Evolutionary conservation across 1,140 invertebrate genomes (phyloP).

Genomic region (Aphidius gifuensis): DNA sequence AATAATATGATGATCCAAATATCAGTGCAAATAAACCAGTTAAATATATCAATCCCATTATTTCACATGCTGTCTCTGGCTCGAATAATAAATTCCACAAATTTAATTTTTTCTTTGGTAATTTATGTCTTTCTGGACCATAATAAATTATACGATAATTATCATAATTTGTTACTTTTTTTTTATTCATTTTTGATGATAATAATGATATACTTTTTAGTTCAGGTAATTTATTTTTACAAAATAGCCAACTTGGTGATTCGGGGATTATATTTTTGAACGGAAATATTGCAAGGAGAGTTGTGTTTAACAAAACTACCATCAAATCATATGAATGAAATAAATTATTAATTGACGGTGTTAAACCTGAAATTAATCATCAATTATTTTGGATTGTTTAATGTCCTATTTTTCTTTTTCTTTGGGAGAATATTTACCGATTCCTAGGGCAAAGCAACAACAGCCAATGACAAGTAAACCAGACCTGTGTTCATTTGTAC

Average conservation of each 20-base stretch:
- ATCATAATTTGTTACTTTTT: not conserved
- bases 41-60: slow-evolving; percentile 25
- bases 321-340: slow-evolving; percentile 25
- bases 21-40: slow-evolving; percentile 25
- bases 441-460: slow-evolving; percentile 23
- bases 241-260: slow-evolving; percentile 28
- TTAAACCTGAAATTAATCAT: slow-evolving; percentile 20
- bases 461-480: slow-evolving; percentile 21
- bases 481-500: slow-evolving; percentile 23
- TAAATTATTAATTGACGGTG: slow-evolving; percentile 18
- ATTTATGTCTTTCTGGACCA: slow-evolving; percentile 14
- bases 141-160: slow-evolving; percentile 20
- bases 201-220: slow-evolving; percentile 12
- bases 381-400: not conserved
- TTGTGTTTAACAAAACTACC: slow-evolving; percentile 22
- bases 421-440: slow-evolving; percentile 18
- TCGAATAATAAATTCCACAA: slow-evolving; percentile 20
- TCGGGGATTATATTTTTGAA: slow-evolving; percentile 22
- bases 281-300: slow-evolving; percentile 20
- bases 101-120: slow-evolving; percentile 14
- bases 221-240: slow-evolving; percentile 11
- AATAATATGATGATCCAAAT: slow-evolving; percentile 25
- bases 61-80: slow-evolving; percentile 23
- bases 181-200: slow-evolving; percentile 21
- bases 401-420: not conserved